phyloP scores from a whole-genome alignment of 2,888 invertebrate species.

The Thalpophila matura region DNA sequence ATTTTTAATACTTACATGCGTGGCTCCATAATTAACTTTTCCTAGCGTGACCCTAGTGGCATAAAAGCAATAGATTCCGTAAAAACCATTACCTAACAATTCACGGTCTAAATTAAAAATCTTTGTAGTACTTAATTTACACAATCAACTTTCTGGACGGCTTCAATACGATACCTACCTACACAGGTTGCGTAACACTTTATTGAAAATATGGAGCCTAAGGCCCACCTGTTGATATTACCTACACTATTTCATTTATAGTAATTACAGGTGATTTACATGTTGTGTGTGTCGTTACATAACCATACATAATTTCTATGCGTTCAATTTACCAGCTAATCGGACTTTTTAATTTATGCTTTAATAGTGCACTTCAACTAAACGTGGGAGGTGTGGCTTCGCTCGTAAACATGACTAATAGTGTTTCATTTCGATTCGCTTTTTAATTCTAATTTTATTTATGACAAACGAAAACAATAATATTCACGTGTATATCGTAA shows the following conservation, averaged over 20 bases:
- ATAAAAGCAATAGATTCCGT: slow-evolving; percentile 35
- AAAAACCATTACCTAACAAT: slow-evolving; percentile 33
- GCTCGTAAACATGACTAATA: slow-evolving; percentile 64
- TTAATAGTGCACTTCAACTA: slow-evolving; percentile 70
- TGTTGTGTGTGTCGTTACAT: slow-evolving; percentile 68
- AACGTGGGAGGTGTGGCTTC: slow-evolving; percentile 65
- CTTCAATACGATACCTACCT: slow-evolving; percentile 43
- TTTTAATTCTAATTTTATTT: slow-evolving; percentile 45
- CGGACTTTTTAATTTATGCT: slow-evolving; percentile 71
- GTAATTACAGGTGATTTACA: slow-evolving; percentile 70
- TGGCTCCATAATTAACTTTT: slow-evolving; percentile 3
- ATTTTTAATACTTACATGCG: no score
- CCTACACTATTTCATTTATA: slow-evolving; percentile 60
- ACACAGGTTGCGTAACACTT: slow-evolving; percentile 54
- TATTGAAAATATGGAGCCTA: slow-evolving; percentile 61
- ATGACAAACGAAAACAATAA: slow-evolving; percentile 31
- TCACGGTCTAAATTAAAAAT: slow-evolving; percentile 50
- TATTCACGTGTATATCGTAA: slow-evolving; percentile 25
- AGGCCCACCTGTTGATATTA: slow-evolving; percentile 62
- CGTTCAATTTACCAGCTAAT: slow-evolving; percentile 71
- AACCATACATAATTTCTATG: slow-evolving; percentile 70
- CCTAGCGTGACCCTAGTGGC: slow-evolving; percentile 35
- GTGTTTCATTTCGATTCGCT: slow-evolving; percentile 53
- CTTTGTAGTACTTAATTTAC: slow-evolving; percentile 48
- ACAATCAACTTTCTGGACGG: slow-evolving; percentile 58